A percentile compares a stretch with the other conserved stretches of the same genome.
Evolutionary conservation across 2,113 vertebrate genomes (phyloP).

Genomic region (Corythaeola cristata): DNA sequence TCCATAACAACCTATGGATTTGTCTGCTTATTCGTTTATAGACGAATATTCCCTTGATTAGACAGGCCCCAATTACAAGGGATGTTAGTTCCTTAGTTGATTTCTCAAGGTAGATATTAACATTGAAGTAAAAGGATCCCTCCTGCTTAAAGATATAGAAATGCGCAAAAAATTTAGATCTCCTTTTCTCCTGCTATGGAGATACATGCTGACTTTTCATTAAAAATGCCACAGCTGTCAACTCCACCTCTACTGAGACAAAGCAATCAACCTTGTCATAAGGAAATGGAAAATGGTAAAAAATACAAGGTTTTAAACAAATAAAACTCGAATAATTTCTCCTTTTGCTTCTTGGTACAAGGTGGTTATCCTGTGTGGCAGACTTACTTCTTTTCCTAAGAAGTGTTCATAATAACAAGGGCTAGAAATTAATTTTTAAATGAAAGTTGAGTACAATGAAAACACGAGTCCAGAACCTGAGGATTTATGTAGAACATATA

Average conservation of each 20-base stretch:
- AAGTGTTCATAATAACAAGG: background rate
- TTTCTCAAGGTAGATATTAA: slow-evolving; percentile 1
- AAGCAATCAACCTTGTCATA: background rate
- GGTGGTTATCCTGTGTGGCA: background rate
- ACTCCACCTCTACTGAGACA: background rate
- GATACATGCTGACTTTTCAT: slow-evolving; percentile 28
- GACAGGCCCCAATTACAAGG: background rate
- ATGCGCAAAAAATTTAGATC: background rate
- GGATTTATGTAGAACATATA: background rate
- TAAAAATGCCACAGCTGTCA: slow-evolving; percentile 32
- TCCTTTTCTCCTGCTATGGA: background rate
- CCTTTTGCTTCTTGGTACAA: background rate
- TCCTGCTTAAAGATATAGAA: background rate
- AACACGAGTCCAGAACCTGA: background rate
- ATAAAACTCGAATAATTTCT: background rate
- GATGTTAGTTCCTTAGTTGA: background rate
- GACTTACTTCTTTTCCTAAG: background rate
- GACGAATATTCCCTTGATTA: background rate
- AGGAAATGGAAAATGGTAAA: background rate
- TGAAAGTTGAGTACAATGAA: background rate
- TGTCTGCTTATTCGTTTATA: background rate
- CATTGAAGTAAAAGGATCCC: background rate
- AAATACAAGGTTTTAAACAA: background rate
- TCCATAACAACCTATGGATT: background rate
- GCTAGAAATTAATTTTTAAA: background rate